phyloP scores from a whole-genome alignment of 2,888 invertebrate genomes.

The Parnassius orleans region DNA sequence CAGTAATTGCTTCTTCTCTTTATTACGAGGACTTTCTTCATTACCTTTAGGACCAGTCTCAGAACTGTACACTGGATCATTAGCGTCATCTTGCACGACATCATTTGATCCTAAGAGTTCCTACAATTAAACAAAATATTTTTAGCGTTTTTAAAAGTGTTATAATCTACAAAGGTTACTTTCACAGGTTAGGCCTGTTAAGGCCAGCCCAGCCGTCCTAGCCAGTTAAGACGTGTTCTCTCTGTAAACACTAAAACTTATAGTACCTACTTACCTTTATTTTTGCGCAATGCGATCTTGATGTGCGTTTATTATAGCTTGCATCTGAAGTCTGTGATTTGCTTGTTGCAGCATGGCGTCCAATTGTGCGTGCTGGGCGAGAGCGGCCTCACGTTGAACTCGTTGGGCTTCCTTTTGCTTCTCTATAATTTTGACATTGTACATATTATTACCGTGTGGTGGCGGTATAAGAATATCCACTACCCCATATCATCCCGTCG shows the following conservation, averaged over 20 bases:
- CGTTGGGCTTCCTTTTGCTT: conserved; percentile 70
- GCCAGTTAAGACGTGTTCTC: no score
- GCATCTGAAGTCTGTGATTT: conserved; percentile 79
- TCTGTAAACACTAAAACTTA: neutral
- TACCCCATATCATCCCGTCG: no score
- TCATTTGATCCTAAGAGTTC: conserved; percentile 53
- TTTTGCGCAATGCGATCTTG: conserved; percentile 82
- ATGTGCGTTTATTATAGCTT: conserved; percentile 79
- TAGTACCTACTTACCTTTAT: conserved; percentile 68
- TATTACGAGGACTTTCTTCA: conserved; percentile 53
- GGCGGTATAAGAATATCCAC: no score
- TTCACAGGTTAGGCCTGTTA: neutral
- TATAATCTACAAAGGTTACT: neutral
- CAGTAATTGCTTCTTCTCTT: conserved; percentile 65
- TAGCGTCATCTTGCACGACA: conserved; percentile 37
- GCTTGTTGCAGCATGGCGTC: conserved; percentile 78
- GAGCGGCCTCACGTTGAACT: conserved; percentile 74
- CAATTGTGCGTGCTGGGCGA: conserved; percentile 77
- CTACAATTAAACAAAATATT: conserved; percentile 40
- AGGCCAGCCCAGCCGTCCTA: no score
- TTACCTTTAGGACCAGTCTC: conserved; percentile 39
- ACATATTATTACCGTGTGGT: no score
- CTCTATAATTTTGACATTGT: conserved; percentile 39
- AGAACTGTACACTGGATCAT: conserved; percentile 32
- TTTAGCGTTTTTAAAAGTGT: neutral